phyloP scores from a whole-genome alignment of 1,140 invertebrate species.

The Trichonephila clavipes region DNA sequence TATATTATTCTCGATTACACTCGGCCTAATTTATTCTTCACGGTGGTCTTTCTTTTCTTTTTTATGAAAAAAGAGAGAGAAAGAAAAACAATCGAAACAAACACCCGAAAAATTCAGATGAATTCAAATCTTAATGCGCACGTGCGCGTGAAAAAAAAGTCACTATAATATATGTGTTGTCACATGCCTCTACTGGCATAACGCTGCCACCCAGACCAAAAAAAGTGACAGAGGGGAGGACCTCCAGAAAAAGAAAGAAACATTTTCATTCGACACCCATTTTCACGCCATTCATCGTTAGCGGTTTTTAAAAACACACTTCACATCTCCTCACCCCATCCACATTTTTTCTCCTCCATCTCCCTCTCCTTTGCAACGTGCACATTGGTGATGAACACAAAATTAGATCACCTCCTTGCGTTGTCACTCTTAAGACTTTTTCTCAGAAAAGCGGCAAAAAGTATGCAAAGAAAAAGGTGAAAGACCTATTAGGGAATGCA shows the following conservation, averaged over 20 bases:
- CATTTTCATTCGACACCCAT: slow-evolving; percentile 40
- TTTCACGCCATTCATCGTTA: slow-evolving; percentile 33
- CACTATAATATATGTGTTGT: background rate
- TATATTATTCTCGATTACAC: too few relatives aligned
- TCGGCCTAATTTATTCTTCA: too few relatives aligned
- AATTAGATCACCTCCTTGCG: slow-evolving; percentile 12
- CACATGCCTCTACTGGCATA: background rate
- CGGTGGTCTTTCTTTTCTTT: too few relatives aligned
- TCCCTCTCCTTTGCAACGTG: background rate
- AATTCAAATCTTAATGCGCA: background rate
- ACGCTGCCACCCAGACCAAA: background rate
- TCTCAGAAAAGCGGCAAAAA: slow-evolving; percentile 5
- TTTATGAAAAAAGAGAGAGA: background rate
- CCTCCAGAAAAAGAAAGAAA: background rate
- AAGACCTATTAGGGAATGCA: background rate
- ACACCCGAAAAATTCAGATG: background rate
- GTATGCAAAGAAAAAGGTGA: background rate
- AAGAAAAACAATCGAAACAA: background rate
- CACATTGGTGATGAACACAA: background rate
- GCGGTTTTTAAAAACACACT: slow-evolving; percentile 14
- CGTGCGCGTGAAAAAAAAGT: background rate
- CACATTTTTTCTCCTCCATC: background rate
- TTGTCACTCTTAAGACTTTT: background rate
- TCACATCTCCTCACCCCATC: background rate
- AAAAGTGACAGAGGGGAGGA: background rate